A percentile compares a stretch with the other conserved stretches of the same genome.
Conservation (phyloP, 2,797 vertebrate genomes). For the Eurystomus glaucurus region DNA sequence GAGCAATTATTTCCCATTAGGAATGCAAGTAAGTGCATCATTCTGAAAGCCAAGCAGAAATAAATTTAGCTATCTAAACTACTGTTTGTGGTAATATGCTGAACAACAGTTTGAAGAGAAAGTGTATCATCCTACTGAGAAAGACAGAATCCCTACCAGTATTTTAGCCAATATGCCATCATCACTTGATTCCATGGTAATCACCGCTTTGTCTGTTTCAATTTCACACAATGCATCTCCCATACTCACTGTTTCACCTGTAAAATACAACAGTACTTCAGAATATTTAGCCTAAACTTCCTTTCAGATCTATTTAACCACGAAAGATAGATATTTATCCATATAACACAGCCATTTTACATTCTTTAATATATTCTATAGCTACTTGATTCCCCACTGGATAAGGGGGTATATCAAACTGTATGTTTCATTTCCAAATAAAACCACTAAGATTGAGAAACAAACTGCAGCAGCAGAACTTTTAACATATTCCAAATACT, state of each 20-base stretch:
- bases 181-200: conserved; percentile 95
- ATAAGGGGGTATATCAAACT: background rate
- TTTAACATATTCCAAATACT: background rate
- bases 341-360: background rate
- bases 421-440: background rate
- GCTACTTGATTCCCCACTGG: background rate
- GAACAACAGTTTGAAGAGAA: background rate
- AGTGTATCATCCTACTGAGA: background rate
- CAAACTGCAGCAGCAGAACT: background rate
- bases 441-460: background rate
- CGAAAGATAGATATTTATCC: background rate
- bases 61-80: background rate
- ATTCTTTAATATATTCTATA: background rate
- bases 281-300: background rate
- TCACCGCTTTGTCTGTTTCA: conserved; percentile 97
- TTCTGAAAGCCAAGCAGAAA: background rate
- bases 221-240: conserved; percentile 97
- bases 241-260: conserved; percentile 91
- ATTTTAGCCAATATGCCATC: conserved; percentile 97
- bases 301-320: background rate
- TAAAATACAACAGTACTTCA: conserved; percentile 58
- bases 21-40: background rate
- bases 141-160: conserved; percentile 86
- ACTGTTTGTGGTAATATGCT: background rate
- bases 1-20: background rate